phyloP scores from a whole-genome alignment of 2,113 vertebrate species.

The Dendrocopos noguchii region DNA sequence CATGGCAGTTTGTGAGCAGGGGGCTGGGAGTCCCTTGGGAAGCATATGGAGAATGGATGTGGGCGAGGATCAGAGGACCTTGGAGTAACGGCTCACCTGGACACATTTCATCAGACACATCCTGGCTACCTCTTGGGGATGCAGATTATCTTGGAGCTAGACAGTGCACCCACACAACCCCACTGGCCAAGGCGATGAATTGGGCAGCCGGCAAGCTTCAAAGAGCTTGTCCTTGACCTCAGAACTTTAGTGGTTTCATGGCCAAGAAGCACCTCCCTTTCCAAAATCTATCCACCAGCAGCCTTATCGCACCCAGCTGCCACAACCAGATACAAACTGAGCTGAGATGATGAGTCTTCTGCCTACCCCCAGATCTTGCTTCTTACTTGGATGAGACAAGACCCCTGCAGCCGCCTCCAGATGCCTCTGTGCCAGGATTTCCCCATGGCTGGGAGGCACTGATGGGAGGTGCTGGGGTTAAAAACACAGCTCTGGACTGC shows the following conservation, averaged over 20 bases:
- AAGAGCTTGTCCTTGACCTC: background rate
- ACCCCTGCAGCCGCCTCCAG: fast-evolving
- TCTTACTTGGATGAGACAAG: background rate
- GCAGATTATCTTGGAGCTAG: fast-evolving
- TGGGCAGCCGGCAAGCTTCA: no score
- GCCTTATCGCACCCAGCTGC: background rate
- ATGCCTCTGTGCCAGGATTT: background rate
- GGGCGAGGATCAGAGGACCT: background rate
- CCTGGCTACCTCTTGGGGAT: background rate
- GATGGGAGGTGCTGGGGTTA: background rate
- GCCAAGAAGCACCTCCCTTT: background rate
- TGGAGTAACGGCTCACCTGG: background rate
- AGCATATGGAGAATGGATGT: background rate
- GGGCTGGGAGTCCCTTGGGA: background rate
- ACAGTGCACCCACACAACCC: background rate
- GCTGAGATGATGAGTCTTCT: background rate
- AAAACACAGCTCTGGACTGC: background rate
- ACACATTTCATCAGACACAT: background rate
- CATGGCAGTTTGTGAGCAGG: fast-evolving
- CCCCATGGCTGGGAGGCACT: background rate
- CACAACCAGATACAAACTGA: background rate
- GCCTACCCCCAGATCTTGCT: background rate
- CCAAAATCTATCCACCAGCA: background rate
- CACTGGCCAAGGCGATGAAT: background rate
- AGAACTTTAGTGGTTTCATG: background rate